A percentile compares a stretch with the other conserved stretches of the same genome.
Evolutionary conservation across 2,797 vertebrate genomes (phyloP).

Genomic region (Simalia tracyae): DNA sequence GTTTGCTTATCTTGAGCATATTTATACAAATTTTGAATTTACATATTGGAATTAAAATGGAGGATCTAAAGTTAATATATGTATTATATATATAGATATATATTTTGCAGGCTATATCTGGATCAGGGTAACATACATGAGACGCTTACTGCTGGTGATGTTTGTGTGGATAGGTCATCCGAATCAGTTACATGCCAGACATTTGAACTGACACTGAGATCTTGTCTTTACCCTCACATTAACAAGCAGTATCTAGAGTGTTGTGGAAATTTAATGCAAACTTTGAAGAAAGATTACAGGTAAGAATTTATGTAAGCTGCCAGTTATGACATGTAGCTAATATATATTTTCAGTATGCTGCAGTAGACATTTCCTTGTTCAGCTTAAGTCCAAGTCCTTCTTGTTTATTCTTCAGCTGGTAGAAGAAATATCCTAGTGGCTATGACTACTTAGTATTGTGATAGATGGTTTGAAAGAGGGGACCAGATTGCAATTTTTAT

Average conservation of each 20-base stretch:
- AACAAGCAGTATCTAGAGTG: conserved; percentile 90
- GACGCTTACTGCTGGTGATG: conserved; percentile 86
- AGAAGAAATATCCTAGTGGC: background rate
- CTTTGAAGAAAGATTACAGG: conserved; percentile 95
- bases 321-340: background rate
- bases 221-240: conserved; percentile 96
- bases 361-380: background rate
- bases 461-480: background rate
- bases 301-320: conserved; percentile 58
- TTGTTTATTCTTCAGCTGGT: background rate
- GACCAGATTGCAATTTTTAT: background rate
- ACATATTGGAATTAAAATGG: background rate
- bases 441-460: background rate
- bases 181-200: conserved; percentile 97
- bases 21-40: background rate
- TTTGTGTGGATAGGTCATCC: conserved; percentile 91
- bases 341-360: background rate
- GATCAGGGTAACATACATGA: conserved; percentile 95
- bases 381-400: background rate
- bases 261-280: conserved; percentile 96
- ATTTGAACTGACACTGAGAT: conserved; percentile 92
- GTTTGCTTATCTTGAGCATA: background rate
- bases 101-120: conserved; percentile 84
- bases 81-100: background rate
- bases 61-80: background rate